These are phyloP conservation scores for Ascidia mentula DNA, from an alignment of 23 tunicate species.

Conservation along the genomic window DNA sequence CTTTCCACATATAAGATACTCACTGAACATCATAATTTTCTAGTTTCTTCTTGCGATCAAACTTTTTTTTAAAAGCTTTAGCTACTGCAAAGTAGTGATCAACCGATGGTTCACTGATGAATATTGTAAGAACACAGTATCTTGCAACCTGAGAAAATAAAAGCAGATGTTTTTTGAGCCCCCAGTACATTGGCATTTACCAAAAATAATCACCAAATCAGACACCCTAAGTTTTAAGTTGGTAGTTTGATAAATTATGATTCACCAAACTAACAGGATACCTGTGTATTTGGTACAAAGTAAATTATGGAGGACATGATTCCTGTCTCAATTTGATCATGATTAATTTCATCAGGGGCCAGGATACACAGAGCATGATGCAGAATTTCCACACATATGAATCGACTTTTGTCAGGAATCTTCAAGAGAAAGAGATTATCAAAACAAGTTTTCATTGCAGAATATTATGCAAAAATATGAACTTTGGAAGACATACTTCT, in stretches of 20 bases:
- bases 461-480: neutral
- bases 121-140: slow-evolving; percentile 44
- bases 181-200: neutral
- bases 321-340: neutral
- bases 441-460: neutral
- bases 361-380: neutral
- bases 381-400: neutral
- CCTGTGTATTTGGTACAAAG: neutral
- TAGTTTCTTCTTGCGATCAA: neutral
- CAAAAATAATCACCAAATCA: neutral
- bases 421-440: neutral
- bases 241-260: neutral
- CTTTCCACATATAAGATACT: too few relatives aligned
- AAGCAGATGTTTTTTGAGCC: neutral
- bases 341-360: neutral
- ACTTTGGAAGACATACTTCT: neutral
- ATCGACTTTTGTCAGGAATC: neutral
- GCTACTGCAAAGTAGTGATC: slow-evolving; percentile 49
- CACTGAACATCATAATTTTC: neutral
- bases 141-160: slow-evolving; percentile 36
- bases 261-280: neutral
- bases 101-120: slow-evolving; percentile 32
- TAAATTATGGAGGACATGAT: neutral
- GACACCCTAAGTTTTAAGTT: neutral
- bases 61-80: slow-evolving; percentile 17